Base-by-base conservation (phyloP, 2,888 invertebrate genomes). In the Chalcis sispes region DNA sequence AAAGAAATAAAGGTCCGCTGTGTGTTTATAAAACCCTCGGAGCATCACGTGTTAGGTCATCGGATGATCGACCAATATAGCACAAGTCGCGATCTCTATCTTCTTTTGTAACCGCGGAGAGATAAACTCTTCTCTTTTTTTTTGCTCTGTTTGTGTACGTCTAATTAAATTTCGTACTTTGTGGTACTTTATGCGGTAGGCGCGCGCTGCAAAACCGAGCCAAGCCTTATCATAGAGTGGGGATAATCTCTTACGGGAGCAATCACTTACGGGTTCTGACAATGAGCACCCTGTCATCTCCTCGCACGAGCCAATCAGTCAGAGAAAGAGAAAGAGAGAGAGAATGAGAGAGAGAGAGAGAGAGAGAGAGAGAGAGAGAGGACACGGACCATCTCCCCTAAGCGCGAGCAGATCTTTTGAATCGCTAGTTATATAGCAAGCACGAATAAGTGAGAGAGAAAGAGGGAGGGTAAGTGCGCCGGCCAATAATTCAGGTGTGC, bases 401-500 rank as follows among this genome's bases (percentile, higher is more conserved):
- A n/a, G n/a, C n/a, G n/a, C n/a, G n/a, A n/a, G n/a, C n/a, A n/a
- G n/a, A n/a, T n/a, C n/a, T n/a, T n/a, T n/a, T n/a, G n/a, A 42
- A 42, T 13, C 42, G 42, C 20, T n/a, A 20, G 67, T n/a, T n/a
- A n/a, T n/a, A n/a, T n/a, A n/a, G n/a, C n/a, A n/a, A n/a, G n/a
- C n/a, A n/a, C n/a, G n/a, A n/a, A n/a, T n/a, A n/a, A n/a, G n/a
- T n/a, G n/a, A n/a, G n/a, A n/a, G n/a, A n/a, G n/a, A n/a, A n/a
- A n/a, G n/a, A n/a, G n/a, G n/a, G n/a, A n/a, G n/a, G n/a, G n/a
- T 20, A 48, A 7, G 58, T n/a, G n/a, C 23, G 40, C 4, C 40
- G 48, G 48, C 80, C 85, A 7, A 85, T 82, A 81, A 86, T 86
- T 87, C 85, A 86, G 85, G 87, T 86, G 87, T 81, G 81, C 83